These are phyloP conservation scores for Drosophila subsilvestris DNA, from an alignment of 2,888 invertebrate genomes.

Conservation along the genomic window DNA sequence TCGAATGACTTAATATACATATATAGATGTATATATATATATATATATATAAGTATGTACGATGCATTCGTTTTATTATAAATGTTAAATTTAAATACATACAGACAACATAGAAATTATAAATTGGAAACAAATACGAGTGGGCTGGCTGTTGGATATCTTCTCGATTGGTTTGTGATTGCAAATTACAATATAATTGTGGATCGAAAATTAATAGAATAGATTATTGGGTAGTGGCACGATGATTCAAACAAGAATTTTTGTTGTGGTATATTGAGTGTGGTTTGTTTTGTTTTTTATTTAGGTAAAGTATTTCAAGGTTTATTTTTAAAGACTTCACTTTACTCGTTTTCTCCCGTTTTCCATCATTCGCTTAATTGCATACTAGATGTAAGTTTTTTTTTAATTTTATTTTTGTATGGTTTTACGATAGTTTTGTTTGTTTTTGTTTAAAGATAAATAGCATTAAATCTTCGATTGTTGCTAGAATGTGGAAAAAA, in stretches of 20 bases:
- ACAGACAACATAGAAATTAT: slow-evolving; percentile 80
- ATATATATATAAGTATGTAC: slow-evolving; percentile 57
- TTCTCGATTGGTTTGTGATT: slow-evolving; percentile 37
- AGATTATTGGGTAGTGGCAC: slow-evolving; percentile 48
- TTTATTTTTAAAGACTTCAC: slow-evolving; percentile 48
- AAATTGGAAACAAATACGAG: slow-evolving; percentile 71
- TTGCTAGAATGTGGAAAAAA: slow-evolving; percentile 61
- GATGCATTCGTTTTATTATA: slow-evolving; percentile 71
- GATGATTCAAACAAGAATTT: slow-evolving; percentile 56
- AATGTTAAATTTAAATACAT: slow-evolving; percentile 78
- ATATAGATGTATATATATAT: slow-evolving; percentile 35
- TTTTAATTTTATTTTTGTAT: slow-evolving; percentile 36
- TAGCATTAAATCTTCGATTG: slow-evolving; percentile 79
- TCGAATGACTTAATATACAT: slow-evolving; percentile 31
- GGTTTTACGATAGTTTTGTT: slow-evolving; percentile 54
- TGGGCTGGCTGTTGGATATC: slow-evolving; percentile 50
- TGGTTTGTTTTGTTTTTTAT: slow-evolving; percentile 43
- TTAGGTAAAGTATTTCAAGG: slow-evolving; percentile 54
- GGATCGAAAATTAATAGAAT: slow-evolving; percentile 38
- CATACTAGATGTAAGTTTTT: slow-evolving; percentile 46
- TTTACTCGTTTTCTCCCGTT: slow-evolving; percentile 43
- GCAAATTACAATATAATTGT: slow-evolving; percentile 27
- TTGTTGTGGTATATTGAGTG: slow-evolving; percentile 44
- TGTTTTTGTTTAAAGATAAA: slow-evolving; percentile 57
- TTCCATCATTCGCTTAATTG: slow-evolving; percentile 42